These are phyloP conservation scores for Heteromormyrus szaboi DNA, from an alignment of 2,797 vertebrate genomes.

Conservation along the genomic window DNA sequence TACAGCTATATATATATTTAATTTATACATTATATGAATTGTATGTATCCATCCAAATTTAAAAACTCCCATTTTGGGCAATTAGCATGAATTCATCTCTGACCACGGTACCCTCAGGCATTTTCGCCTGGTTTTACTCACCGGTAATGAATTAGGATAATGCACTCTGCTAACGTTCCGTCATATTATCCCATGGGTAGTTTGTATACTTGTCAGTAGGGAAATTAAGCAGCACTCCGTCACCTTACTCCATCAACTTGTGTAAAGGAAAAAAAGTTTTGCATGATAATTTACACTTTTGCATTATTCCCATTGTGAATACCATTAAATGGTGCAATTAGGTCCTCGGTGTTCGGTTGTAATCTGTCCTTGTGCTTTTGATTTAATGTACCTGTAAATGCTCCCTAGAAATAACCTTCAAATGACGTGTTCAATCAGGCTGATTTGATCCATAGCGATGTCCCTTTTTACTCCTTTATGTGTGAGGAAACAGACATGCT, in stretches of 20 bases:
- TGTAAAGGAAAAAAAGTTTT: slow-evolving; percentile 12
- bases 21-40: neutral
- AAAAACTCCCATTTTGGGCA: neutral
- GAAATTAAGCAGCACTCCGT: neutral
- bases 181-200: neutral
- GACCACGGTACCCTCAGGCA: neutral
- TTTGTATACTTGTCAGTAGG: neutral
- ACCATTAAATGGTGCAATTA: slow-evolving; percentile 29
- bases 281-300: slow-evolving; percentile 30
- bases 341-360: slow-evolving; percentile 37
- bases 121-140: neutral
- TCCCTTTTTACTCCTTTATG: neutral
- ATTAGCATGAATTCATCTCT: neutral
- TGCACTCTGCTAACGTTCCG: neutral
- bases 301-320: slow-evolving; percentile 33
- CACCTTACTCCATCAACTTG: neutral
- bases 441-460: neutral
- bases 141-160: neutral
- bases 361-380: slow-evolving; percentile 46
- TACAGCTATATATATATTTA: neutral
- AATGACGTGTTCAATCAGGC: slow-evolving; percentile 31
- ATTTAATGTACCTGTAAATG: slow-evolving; percentile 52
- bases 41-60: neutral
- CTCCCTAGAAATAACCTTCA: slow-evolving; percentile 54
- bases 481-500: neutral